A percentile compares a stretch with the other conserved stretches of the same genome.
These are phyloP conservation scores for Hiodon alosoides DNA, from an alignment of 2,113 vertebrate species.

Conservation along the genomic window DNA sequence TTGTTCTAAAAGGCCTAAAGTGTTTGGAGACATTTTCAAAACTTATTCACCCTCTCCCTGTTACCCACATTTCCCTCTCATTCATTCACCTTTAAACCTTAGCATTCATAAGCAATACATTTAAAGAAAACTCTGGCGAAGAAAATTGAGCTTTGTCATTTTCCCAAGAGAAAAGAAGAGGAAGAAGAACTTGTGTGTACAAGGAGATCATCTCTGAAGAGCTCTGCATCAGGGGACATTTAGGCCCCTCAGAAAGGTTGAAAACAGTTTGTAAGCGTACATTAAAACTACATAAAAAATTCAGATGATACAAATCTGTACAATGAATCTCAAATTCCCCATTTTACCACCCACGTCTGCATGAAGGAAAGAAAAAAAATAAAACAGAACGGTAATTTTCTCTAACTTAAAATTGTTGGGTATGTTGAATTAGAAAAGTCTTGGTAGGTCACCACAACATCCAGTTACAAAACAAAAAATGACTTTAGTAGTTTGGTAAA, in stretches of 20 bases:
- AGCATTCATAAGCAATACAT: not conserved
- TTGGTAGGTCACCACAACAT: no score
- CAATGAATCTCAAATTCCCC: no score
- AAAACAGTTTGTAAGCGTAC: not conserved
- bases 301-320: no score
- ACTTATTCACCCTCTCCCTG: not conserved
- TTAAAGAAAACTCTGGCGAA: constrained; percentile 8
- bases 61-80: constrained; percentile 45
- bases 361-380: no score
- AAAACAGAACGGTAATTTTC: no score
- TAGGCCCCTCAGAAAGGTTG: not conserved
- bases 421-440: no score
- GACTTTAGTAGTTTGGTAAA: no score
- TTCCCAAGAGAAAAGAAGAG: not conserved
- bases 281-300: not conserved
- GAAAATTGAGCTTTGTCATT: constrained; percentile 6
- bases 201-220: not conserved
- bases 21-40: not conserved
- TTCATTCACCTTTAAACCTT: constrained; percentile 64
- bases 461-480: no score
- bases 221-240: not conserved
- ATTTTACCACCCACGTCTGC: no score
- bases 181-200: not conserved
- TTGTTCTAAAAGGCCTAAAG: not conserved
- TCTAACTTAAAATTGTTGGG: no score